phyloP scores from a whole-genome alignment of 1,140 invertebrate genomes.

The Ctenoplectra terminalis region DNA sequence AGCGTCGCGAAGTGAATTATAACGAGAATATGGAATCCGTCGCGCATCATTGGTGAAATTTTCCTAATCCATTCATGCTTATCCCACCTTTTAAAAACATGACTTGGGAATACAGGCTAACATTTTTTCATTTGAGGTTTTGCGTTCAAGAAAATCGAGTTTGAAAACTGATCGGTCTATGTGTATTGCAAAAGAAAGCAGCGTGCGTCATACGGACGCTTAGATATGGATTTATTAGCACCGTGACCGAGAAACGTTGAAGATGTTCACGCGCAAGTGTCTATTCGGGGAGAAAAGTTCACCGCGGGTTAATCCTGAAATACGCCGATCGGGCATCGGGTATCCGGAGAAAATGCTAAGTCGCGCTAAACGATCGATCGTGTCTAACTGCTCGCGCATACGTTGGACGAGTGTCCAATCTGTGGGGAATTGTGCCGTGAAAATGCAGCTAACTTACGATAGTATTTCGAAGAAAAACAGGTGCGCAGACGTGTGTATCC shows the following conservation, averaged over 20 bases:
- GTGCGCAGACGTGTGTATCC: too few relatives aligned
- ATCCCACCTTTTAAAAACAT: neutral
- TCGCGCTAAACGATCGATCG: conserved; percentile 48
- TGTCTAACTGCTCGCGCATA: conserved; percentile 17
- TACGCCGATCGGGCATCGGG: conserved; percentile 5
- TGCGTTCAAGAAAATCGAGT: too few relatives aligned
- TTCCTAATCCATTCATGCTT: neutral
- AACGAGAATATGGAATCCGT: conserved; percentile 44
- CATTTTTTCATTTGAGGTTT: too few relatives aligned
- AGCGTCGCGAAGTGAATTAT: conserved; percentile 46
- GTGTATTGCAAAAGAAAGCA: neutral
- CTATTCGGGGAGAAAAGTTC: conserved; percentile 41
- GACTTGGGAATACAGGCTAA: too few relatives aligned
- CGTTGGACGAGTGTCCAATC: neutral
- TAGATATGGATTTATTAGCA: conserved; percentile 34
- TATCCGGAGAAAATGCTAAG: conserved; percentile 34
- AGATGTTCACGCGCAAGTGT: conserved; percentile 41
- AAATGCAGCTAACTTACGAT: conserved; percentile 28
- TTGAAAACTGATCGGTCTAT: too few relatives aligned
- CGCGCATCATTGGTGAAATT: conserved; percentile 30
- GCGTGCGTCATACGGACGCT: neutral
- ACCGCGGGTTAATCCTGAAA: conserved; percentile 52
- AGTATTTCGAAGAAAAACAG: neutral
- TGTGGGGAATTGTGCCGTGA: conserved; percentile 16
- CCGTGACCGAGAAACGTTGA: conserved; percentile 28